A percentile compares a stretch with the other conserved stretches of the same genome.
Evolutionary conservation across 2,113 vertebrate species (phyloP).

Genomic region (Mesoclemmys tuberculata): DNA sequence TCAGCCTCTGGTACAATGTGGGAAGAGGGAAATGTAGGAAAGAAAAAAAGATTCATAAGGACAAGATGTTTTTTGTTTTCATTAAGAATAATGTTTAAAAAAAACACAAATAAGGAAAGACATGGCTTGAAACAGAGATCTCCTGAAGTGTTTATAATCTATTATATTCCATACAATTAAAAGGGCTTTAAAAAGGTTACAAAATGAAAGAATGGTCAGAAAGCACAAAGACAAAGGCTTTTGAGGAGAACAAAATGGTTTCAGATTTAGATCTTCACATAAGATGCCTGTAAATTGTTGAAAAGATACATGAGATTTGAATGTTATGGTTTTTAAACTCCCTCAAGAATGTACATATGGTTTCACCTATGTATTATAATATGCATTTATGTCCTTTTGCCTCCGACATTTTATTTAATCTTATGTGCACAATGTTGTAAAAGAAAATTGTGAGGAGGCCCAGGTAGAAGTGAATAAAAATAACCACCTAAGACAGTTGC

Average conservation of each 20-base stretch:
- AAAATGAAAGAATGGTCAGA: constrained; percentile 67
- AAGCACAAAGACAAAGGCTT: constrained; percentile 60
- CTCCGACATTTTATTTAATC: not conserved
- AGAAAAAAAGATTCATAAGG: constrained; percentile 44
- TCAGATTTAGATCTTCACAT: constrained; percentile 54
- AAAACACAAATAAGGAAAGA: constrained; percentile 32
- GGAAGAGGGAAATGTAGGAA: not conserved
- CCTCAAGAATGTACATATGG: not conserved
- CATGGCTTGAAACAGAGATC: constrained; percentile 65
- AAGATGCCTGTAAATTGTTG: constrained; percentile 32
- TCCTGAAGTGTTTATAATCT: constrained; percentile 69
- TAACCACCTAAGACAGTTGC: not conserved
- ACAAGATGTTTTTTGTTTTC: constrained; percentile 57
- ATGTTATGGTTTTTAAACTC: constrained; percentile 21
- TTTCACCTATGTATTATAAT: not conserved
- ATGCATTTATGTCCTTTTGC: not conserved
- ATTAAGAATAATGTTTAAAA: constrained; percentile 45
- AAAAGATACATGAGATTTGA: constrained; percentile 19
- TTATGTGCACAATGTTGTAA: not conserved
- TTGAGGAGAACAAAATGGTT: constrained; percentile 49
- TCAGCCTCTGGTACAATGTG: constrained; percentile 19
- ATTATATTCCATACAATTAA: constrained; percentile 37
- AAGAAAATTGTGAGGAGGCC: not conserved
- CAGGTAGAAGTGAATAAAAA: not conserved
- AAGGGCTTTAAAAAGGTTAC: constrained; percentile 60